Base-by-base conservation (phyloP, 2,888 invertebrate genomes). In the Dyspetes luteomarginatus region DNA sequence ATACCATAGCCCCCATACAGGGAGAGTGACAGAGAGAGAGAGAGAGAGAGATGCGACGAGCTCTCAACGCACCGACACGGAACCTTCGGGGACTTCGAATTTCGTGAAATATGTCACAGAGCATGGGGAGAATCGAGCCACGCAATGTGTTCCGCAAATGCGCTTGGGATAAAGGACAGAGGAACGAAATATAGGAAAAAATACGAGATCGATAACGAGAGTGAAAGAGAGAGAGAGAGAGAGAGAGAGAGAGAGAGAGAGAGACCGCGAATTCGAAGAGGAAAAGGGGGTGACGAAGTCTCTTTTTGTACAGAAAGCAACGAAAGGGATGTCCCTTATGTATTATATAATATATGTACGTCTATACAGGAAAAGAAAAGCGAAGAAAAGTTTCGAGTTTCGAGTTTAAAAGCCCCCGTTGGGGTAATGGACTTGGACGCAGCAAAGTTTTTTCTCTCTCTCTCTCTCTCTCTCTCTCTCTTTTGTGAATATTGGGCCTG, bases 11-110 rank as follows among this genome's bases (percentile, higher is more conserved):
- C 36, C 7, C 7, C 9, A 15, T 17, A 15, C 3, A 17, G 15
- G 15, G 45, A 45, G 45, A 0, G 45, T 1, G 45, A 15, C n/a
- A 48, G 3, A 4, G 24, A 0, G 7, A 5, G 58, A 26, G 12
- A 17, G 28, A 28, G 30, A 17, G 7, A 48, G 28, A 28, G 28
- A 64, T 22, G 7, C 5, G 28, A 26, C 60, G 41, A 9, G 30
- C 9, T 43, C 52, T 69, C 36, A 48, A 7, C 55, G 26, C 28
- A 9, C 7, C 43, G 56, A 65, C 74, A 28, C 7, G 30, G 56
- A 62, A 24, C 55, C 64, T 69, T 30, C 30, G 24, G 45, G 30
- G 48, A 84, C 81, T 86, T 86, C 82, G 81, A 86, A 86, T 86
- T 84, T 86, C 85, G 83, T 75, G 81, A 82, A 83, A 86, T 81